Evolutionary conservation across 2,888 invertebrate species (phyloP), one percentile per base, ranked within the genome.

Genomic region (Hedychridium roseum): DNA sequence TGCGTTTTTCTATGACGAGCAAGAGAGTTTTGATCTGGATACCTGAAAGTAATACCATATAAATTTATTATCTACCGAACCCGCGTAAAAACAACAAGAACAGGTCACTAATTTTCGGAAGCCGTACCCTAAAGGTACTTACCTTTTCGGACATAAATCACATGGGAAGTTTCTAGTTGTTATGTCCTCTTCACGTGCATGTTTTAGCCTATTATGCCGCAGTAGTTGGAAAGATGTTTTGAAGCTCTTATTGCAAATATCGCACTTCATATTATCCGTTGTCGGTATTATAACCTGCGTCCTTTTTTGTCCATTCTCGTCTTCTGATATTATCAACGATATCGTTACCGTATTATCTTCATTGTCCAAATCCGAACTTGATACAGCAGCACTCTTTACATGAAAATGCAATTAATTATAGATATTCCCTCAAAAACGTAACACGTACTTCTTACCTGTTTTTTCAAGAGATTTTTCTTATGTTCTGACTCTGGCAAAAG

Each of bases 211-310:
- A 43, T 76, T 79, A 40, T 79, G 78, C 32, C 76, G 68, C n/a
- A 79, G 54, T 44, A 81, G 64, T 57, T 80, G 79, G 39, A 78
- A 75, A n/a, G 74, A 73, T 1, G 75, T 74, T 45, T 79, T 79
- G 47, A 84, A 84, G 0, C 68, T 73, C 57, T 81, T 83, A n/a
- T 79, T 73, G 55, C 85, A 85, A 0, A 81, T 59, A 4, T 76
- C 66, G 50, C 85, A 85, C 14, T 70, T 71, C 9, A 77, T 76
- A 17, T 73, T 80, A 45, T 76, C 76, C 5, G 74, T 64, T 12
- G 78, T 76, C 20, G 79, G 79, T 56, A 79, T 80, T 11, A 82
- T 77, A 26, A 79, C 82, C 64, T 80, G 79, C 2, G 82, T 81
- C 40, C 78, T 66, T 51, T 80, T 79, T 36, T 78, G 74, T 1